Conservation (phyloP, 2,888 invertebrate genomes). For the Philonicus albiceps region DNA sequence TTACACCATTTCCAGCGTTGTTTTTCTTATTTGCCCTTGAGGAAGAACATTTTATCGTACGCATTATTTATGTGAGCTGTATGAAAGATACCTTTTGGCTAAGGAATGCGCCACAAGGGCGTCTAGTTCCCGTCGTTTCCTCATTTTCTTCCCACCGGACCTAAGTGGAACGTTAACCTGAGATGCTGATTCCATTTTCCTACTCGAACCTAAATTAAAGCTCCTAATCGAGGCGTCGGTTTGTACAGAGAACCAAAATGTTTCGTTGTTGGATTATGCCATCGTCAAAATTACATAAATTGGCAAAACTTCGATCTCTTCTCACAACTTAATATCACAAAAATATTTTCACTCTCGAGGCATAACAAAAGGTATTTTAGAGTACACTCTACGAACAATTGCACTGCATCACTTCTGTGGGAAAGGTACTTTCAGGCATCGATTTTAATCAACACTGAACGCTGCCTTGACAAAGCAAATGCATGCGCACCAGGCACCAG, state of each 20-base stretch:
- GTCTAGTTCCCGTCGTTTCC: conserved; percentile 78
- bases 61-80: background rate
- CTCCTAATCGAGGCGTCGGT: conserved; percentile 21
- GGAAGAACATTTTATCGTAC: background rate
- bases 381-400: conserved; percentile 28
- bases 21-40: conserved; percentile 47
- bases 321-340: conserved; percentile 30
- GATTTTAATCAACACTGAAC: conserved; percentile 39
- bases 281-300: conserved; percentile 15
- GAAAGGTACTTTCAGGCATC: conserved; percentile 31
- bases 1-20: conserved; percentile 59
- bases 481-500: conserved; percentile 45
- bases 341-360: conserved; percentile 34
- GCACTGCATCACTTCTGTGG: conserved; percentile 29
- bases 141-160: conserved; percentile 74
- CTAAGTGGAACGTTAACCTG: conserved; percentile 71
- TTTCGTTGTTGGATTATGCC: conserved; percentile 27
- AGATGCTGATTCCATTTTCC: conserved; percentile 68
- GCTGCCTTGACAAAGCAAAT: conserved; percentile 47
- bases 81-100: conserved; percentile 57
- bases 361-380: conserved; percentile 20
- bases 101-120: conserved; percentile 70
- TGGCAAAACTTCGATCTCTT: background rate
- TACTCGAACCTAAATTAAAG: conserved; percentile 4
- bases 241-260: conserved; percentile 20